phyloP scores from a whole-genome alignment of 2,797 vertebrate species.

The Melanogrammus aeglefinus region DNA sequence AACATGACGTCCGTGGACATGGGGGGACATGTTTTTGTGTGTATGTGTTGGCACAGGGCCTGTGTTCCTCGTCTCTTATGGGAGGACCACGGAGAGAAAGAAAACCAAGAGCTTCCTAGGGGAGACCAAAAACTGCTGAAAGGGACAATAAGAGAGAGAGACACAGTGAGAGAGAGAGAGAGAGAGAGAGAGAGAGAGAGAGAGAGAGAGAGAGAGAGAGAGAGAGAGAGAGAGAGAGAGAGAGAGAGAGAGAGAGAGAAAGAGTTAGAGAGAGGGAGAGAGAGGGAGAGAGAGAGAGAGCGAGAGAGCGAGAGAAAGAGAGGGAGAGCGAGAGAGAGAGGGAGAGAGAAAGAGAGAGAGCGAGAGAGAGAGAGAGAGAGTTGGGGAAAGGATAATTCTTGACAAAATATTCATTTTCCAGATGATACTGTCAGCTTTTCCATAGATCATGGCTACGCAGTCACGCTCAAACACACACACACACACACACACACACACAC shows the following conservation, averaged over 20 bases:
- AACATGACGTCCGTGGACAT: not conserved
- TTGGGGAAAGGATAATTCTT: conserved; percentile 41
- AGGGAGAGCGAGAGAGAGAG: no score
- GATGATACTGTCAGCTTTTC: conserved; percentile 68
- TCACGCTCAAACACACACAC: conserved; percentile 17
- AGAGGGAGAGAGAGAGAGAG: conserved; percentile 10
- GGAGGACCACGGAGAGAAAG: not conserved
- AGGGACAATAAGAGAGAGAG: not conserved
- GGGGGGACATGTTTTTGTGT: no score
- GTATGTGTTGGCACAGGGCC: not conserved
- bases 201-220: no score
- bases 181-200: not conserved
- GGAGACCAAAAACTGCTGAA: conserved; percentile 17
- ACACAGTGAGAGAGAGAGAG: no score
- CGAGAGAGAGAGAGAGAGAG: conserved; percentile 6
- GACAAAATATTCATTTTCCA: conserved; percentile 66
- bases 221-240: conserved; percentile 27
- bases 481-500: conserved; percentile 10
- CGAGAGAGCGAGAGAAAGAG: conserved; percentile 12
- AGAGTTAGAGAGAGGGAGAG: no score
- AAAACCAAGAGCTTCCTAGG: not conserved
- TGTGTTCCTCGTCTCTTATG: not conserved
- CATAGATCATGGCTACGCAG: conserved; percentile 42
- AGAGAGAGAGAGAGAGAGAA: not conserved
- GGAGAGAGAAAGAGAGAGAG: conserved; percentile 17